phyloP scores from a whole-genome alignment of 2,113 vertebrate genomes.

The Trichomycterus rosablanca region DNA sequence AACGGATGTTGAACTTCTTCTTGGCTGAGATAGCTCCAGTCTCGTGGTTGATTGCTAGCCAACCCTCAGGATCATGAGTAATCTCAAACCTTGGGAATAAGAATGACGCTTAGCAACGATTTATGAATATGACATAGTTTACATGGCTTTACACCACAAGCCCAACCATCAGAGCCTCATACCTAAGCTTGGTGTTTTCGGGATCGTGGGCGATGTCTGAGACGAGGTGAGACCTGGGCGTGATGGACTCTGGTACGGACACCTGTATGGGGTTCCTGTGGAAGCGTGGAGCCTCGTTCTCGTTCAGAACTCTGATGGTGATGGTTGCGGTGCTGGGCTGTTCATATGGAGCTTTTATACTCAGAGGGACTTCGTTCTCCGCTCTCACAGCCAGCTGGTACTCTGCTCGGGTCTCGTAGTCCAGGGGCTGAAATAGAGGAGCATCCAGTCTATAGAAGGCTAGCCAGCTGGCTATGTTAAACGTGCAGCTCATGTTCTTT shows the following conservation, averaged over 20 bases:
- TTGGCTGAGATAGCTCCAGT: constrained; percentile 71
- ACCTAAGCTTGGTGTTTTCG: constrained; percentile 77
- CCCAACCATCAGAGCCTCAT: constrained; percentile 16
- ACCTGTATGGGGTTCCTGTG: constrained; percentile 73
- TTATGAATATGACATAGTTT: too few relatives aligned
- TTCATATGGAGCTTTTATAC: constrained; percentile 55
- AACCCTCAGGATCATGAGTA: constrained; percentile 77
- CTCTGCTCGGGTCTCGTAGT: constrained; percentile 70
- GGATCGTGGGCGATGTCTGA: constrained; percentile 78
- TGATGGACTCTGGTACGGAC: constrained; percentile 73
- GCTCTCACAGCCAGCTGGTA: constrained; percentile 70
- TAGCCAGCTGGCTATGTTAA: too few relatives aligned
- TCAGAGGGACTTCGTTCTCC: constrained; percentile 73
- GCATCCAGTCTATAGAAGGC: too few relatives aligned
- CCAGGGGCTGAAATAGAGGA: constrained; percentile 73
- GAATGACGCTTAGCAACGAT: too few relatives aligned
- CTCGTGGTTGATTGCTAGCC: constrained; percentile 74
- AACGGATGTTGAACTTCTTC: constrained; percentile 71
- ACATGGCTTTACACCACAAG: too few relatives aligned
- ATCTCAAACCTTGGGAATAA: constrained; percentile 76
- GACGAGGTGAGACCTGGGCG: constrained; percentile 72
- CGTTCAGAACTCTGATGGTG: constrained; percentile 71
- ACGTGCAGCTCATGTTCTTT: too few relatives aligned
- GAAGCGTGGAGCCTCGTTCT: constrained; percentile 84
- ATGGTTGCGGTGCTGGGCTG: constrained; percentile 68